Base-by-base conservation (phyloP, 2,888 invertebrate genomes). In the Diogma glabrata region DNA sequence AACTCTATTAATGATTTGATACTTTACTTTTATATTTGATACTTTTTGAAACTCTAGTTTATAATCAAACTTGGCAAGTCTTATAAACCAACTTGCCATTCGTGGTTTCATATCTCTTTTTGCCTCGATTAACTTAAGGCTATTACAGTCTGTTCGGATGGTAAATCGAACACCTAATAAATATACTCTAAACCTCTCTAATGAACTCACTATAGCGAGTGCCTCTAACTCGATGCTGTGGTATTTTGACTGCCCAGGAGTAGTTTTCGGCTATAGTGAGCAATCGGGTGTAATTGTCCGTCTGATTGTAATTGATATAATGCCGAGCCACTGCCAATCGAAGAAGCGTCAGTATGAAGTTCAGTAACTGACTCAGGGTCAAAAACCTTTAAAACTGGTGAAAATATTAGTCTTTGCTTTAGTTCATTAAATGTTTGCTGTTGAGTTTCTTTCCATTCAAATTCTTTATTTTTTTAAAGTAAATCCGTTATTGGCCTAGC, bases 1-100 rank as follows among this genome's bases (percentile, higher is more conserved):
- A 51, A 63, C 63, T 26, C 46, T 46, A 60, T 63, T 62, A 16
- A 51, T 55, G 1, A 69, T 67, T 36, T 60, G 54, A 55, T 64
- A 61, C 20, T 60, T 58, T 9, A 6, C n/a, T n/a, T n/a, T n/a
- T n/a, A n/a, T n/a, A n/a, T n/a, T n/a, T n/a, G n/a, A n/a, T n/a
- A n/a, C n/a, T n/a, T n/a, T n/a, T n/a, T n/a, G n/a, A n/a, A n/a
- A n/a, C n/a, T n/a, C n/a, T n/a, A n/a, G n/a, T n/a, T n/a, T n/a
- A n/a, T n/a, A n/a, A n/a, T n/a, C n/a, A n/a, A n/a, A n/a, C n/a
- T n/a, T n/a, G n/a, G n/a, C n/a, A n/a, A n/a, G n/a, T n/a, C n/a
- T n/a, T n/a, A n/a, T n/a, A n/a, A 63, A 50, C 62, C 62, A 62
- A 12, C 60, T 53, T 12, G 61, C 60, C n/a, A 63, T 57, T 45